Evolutionary conservation across 1,140 invertebrate species (phyloP), one percentile per base, ranked within the genome.

Genomic region (Papilio polytes): DNA sequence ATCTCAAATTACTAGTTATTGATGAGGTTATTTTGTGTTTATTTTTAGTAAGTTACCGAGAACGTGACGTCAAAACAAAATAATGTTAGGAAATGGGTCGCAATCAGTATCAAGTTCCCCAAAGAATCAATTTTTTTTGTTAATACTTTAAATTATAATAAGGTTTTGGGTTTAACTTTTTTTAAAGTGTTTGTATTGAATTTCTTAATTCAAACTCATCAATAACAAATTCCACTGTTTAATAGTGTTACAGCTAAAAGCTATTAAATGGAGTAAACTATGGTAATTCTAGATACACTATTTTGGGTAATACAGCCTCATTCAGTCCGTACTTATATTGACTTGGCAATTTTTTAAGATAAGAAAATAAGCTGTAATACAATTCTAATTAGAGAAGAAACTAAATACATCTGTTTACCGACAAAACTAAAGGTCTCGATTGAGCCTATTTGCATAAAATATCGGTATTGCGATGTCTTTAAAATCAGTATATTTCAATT

Each of bases 251-350:
- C 20, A 46, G 18, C 10, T 41, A 74, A 74, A 59, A 63, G 53
- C 48, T 78, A 59, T 22, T 78, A 80, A 80, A 76, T 77, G 12
- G 12, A 31, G 15, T 63, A 78, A 70, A 80, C 74, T 53, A 70
- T 36, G 48, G 48, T 51, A 79, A 22, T 74, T 80, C 74, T 74
- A 74, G 36, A 82, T 76, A 79, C 66, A 78, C 63, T 44, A 73
- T 73, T 79, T 82, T 82, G 53, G 83, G 80, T 86, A 86, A 87
- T 86, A 92, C 90, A 92, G 91, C 91, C 91, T 86, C 89, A 83
- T 83, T 91, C 91, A 92, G 89, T 92, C 90, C 82, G 83, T 85
- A 48, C 74, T 53, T 51, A 36, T 36, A n/a, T 78, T 59, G 74
- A 31, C 26, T 78, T 78, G 74, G 74, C 74, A 78, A 56, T 59